phyloP scores from a whole-genome alignment of 2,113 vertebrate species.

The Vireo altiloquus region DNA sequence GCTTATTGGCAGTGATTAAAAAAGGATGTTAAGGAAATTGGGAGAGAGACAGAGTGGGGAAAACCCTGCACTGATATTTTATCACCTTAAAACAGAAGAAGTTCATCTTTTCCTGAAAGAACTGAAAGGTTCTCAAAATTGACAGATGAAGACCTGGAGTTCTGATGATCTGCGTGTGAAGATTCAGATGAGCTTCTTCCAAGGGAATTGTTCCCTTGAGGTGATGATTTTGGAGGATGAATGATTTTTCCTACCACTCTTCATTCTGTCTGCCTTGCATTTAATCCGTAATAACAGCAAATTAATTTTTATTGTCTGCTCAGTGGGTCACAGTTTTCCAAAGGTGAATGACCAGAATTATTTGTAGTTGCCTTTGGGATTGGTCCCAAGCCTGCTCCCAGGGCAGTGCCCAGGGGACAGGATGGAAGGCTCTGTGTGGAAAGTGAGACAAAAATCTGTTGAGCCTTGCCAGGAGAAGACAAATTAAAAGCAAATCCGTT shows the following conservation, averaged over 20 bases:
- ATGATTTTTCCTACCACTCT: neutral
- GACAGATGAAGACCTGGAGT: neutral
- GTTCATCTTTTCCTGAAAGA: neutral
- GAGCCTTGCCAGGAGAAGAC: neutral
- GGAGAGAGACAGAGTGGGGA: neutral
- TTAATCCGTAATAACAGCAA: neutral
- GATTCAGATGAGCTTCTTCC: neutral
- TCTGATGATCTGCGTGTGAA: neutral
- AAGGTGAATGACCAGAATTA: neutral
- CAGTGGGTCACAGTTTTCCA: neutral
- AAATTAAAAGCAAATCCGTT: neutral
- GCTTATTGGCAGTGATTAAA: neutral
- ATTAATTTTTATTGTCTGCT: neutral
- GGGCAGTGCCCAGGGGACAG: fast-evolving
- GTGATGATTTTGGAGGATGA: neutral
- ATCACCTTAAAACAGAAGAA: neutral
- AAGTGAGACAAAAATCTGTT: neutral
- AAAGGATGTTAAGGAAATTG: neutral
- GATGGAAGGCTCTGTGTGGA: neutral
- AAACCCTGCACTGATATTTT: neutral
- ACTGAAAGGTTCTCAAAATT: neutral
- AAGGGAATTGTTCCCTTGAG: neutral
- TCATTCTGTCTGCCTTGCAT: neutral
- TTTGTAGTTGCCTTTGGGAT: neutral
- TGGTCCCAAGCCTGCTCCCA: neutral